Percentiles rank a stretch among this genome's conserved stretches.
These are phyloP conservation scores for Smithornis capensis DNA, from an alignment of 2,113 vertebrate genomes.

Conservation along the genomic window DNA sequence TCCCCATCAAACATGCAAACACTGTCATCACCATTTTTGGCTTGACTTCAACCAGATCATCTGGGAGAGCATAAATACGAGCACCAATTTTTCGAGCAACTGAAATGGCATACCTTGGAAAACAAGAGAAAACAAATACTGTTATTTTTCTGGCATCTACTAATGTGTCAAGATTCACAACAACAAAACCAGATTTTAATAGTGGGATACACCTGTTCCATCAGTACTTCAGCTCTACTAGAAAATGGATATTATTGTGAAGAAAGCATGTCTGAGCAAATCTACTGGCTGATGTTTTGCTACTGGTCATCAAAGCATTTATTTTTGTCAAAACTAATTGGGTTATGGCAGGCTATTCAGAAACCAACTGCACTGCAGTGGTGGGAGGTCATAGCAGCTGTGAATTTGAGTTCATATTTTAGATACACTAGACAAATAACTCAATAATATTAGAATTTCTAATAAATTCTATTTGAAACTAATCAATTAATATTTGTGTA, in stretches of 20 bases:
- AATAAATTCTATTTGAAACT: neutral
- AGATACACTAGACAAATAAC: neutral
- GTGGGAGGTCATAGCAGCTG: neutral
- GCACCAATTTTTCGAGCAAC: conserved; percentile 95
- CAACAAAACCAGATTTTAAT: neutral
- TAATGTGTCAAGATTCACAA: neutral
- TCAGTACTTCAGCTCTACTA: neutral
- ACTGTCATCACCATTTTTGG: conserved; percentile 99
- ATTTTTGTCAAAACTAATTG: neutral
- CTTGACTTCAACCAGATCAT: conserved; percentile 92
- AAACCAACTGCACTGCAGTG: neutral
- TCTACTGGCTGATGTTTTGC: neutral
- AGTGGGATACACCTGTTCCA: neutral
- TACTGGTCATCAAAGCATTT: neutral
- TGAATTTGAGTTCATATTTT: neutral
- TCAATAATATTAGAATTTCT: neutral
- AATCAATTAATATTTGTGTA: neutral
- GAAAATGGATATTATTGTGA: neutral
- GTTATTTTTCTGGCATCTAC: neutral
- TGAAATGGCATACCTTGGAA: conserved; percentile 91
- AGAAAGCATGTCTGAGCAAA: neutral
- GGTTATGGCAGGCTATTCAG: neutral
- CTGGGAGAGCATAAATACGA: conserved; percentile 92
- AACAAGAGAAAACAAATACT: conserved; percentile 12
- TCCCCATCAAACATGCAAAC: conserved; percentile 95